These are phyloP conservation scores for Nesospiza acunhae DNA, from an alignment of 2,113 vertebrate species.

Conservation along the genomic window DNA sequence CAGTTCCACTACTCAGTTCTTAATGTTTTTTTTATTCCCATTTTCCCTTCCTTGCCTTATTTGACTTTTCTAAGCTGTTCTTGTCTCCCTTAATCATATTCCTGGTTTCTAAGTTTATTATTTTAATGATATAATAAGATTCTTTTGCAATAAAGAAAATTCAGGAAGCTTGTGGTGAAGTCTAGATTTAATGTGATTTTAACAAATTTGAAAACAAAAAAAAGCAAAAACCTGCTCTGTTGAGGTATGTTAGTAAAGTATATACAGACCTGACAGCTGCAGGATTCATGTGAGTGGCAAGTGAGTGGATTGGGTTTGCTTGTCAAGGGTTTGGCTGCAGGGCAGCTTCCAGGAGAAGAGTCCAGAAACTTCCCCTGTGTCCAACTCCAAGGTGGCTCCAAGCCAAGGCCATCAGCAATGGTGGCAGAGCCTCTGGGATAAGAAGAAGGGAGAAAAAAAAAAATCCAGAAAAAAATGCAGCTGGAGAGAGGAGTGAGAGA, in stretches of 20 bases:
- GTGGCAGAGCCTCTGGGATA: background rate
- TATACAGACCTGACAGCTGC: background rate
- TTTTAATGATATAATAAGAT: background rate
- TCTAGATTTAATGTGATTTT: background rate
- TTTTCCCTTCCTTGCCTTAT: background rate
- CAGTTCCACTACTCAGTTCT: background rate
- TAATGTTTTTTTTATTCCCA: background rate
- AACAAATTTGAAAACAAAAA: background rate
- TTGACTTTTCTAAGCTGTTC: background rate
- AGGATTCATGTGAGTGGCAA: background rate
- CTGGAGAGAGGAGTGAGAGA: background rate
- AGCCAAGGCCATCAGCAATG: background rate
- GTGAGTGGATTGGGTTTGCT: background rate
- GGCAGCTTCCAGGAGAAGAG: background rate
- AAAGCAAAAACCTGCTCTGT: background rate
- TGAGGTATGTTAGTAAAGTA: background rate
- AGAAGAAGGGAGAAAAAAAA: too few relatives aligned
- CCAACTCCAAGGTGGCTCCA: background rate
- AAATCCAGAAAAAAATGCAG: background rate
- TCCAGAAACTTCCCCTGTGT: background rate
- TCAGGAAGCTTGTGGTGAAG: background rate
- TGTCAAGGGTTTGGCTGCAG: background rate
- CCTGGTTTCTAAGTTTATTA: background rate
- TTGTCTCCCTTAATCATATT: background rate
- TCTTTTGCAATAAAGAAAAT: background rate